These are phyloP conservation scores for Brachyhypopomus gauderio DNA, from an alignment of 2,113 vertebrate species.

Conservation along the genomic window DNA sequence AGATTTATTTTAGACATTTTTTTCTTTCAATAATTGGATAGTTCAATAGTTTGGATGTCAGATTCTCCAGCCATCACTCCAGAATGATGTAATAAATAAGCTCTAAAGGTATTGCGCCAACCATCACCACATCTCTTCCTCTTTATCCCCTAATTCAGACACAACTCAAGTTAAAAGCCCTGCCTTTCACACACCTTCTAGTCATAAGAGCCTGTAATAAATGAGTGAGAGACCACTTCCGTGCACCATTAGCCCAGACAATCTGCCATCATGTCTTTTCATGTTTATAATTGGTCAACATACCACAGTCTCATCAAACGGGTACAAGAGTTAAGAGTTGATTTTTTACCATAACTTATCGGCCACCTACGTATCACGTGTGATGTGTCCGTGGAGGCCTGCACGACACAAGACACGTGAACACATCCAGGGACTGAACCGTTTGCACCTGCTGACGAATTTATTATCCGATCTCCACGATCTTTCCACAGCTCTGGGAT, in stretches of 20 bases:
- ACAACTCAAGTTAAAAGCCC: background rate
- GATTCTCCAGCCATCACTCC: background rate
- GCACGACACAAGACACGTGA: background rate
- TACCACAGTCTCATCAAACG: background rate
- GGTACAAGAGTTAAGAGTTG: background rate
- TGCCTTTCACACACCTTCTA: background rate
- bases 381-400: background rate
- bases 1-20: background rate
- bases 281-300: background rate
- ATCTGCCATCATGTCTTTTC: background rate
- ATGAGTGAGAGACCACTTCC: background rate
- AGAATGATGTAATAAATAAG: background rate
- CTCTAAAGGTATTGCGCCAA: background rate
- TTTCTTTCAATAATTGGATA: too few species aligned
- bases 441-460: background rate
- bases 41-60: background rate
- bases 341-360: background rate
- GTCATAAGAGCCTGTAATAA: slow-evolving; percentile 2
- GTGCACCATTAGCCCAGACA: background rate
- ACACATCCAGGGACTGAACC: slow-evolving; percentile 2
- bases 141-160: background rate
- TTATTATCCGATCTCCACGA: background rate
- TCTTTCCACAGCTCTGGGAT: background rate
- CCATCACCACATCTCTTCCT: background rate
- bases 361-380: slow-evolving; percentile 13